Evolutionary conservation across 2,888 invertebrate genomes (phyloP).

Genomic region (Priapulus caudatus): DNA sequence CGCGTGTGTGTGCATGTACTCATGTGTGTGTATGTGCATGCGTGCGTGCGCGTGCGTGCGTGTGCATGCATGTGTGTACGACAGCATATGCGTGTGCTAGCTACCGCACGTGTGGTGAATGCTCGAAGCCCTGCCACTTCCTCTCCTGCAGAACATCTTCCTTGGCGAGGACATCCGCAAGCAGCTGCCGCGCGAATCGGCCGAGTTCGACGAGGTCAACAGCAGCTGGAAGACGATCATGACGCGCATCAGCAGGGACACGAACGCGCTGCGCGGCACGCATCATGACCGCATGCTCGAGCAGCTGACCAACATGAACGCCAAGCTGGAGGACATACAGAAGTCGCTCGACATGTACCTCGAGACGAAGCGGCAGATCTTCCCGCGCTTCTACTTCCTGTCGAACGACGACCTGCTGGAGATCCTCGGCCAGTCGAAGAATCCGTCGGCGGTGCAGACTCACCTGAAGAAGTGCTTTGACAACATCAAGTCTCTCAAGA

Average conservation of each 20-base stretch:
- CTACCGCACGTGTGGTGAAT: no score
- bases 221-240: conserved; percentile 58
- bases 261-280: conserved; percentile 38
- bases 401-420: conserved; percentile 71
- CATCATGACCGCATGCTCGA: conserved; percentile 47
- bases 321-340: conserved; percentile 63
- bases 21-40: no score
- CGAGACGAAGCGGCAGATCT: conserved; percentile 73
- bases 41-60: no score
- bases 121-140: no score
- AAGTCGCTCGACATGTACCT: conserved; percentile 71
- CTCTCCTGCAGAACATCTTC: conserved; percentile 67
- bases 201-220: conserved; percentile 60
- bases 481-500: conserved; percentile 50
- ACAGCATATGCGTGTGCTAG: no score
- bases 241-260: conserved; percentile 34
- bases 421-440: conserved; percentile 72
- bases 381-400: conserved; percentile 69
- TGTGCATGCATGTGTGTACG: no score
- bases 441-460: conserved; percentile 66
- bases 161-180: conserved; percentile 71
- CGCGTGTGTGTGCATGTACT: no score
- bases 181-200: conserved; percentile 63
- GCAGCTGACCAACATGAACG: conserved; percentile 57
- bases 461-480: conserved; percentile 81